Percentiles rank a stretch among this genome's conserved stretches.
Conservation (phyloP, 2,113 vertebrate species). For the Etheostoma cragini region DNA sequence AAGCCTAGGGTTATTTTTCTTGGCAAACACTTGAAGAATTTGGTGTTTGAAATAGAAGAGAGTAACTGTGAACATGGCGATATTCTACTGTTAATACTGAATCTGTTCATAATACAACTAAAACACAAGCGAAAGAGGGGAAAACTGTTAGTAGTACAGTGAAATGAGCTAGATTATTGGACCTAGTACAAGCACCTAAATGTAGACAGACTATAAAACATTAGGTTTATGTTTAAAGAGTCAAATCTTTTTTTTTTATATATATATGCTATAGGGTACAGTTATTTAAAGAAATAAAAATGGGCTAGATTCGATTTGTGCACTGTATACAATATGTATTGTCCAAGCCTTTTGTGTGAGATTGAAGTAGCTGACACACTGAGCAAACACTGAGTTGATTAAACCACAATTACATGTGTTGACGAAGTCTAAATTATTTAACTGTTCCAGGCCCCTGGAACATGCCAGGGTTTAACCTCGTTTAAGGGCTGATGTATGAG, state of each 20-base stretch:
- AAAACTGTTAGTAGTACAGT: background rate
- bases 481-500: background rate
- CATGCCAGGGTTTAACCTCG: background rate
- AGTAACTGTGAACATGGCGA: background rate
- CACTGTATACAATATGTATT: background rate
- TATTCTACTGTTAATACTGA: background rate
- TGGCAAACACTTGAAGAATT: background rate
- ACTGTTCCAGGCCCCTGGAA: background rate
- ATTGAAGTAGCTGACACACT: background rate
- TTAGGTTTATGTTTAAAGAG: background rate
- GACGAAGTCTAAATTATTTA: background rate
- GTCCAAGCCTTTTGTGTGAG: background rate
- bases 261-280: background rate
- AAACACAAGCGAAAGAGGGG: background rate
- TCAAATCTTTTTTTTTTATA: too few species aligned
- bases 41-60: background rate
- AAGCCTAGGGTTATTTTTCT: constrained; percentile 18
- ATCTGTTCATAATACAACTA: background rate
- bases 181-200: background rate
- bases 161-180: background rate
- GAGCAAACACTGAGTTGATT: background rate
- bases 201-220: background rate
- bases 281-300: background rate
- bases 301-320: background rate
- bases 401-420: background rate